These are phyloP conservation scores for Callitettix versicolor DNA, from an alignment of 1,140 invertebrate genomes.

Conservation along the genomic window DNA sequence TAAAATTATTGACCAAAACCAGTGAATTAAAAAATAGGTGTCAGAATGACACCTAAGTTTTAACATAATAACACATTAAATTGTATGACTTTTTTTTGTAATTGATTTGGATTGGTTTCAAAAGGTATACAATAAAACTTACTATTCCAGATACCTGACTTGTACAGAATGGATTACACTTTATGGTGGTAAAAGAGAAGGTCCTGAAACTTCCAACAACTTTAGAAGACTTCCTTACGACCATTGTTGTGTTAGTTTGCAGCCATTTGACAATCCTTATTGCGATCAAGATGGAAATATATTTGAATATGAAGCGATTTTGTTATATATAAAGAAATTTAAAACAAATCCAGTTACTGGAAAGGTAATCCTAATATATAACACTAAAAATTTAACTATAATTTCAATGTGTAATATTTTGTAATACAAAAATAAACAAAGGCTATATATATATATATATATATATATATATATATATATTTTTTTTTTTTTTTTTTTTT, in stretches of 20 bases:
- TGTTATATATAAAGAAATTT: constrained; percentile 85
- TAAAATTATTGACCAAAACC: too few relatives aligned
- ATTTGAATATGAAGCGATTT: constrained; percentile 78
- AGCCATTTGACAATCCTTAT: constrained; percentile 87
- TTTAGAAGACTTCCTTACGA: constrained; percentile 89
- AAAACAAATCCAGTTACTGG: constrained; percentile 92
- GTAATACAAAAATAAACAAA: too few relatives aligned
- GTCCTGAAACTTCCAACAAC: constrained; percentile 53
- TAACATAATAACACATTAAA: too few relatives aligned
- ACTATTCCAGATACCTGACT: constrained; percentile 91
- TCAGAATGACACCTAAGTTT: too few relatives aligned
- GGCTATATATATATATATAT: too few relatives aligned
- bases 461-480: too few relatives aligned
- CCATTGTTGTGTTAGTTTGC: constrained; percentile 85
- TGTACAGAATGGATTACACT: constrained; percentile 92
- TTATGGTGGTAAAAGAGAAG: constrained; percentile 84
- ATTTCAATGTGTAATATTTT: background rate
- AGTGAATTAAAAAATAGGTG: too few relatives aligned
- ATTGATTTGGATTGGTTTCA: too few relatives aligned
- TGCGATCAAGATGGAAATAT: constrained; percentile 81
- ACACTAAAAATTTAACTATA: too few relatives aligned
- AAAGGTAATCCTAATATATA: constrained; percentile 61
- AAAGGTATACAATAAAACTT: too few relatives aligned
- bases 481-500: too few relatives aligned
- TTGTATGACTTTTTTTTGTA: too few relatives aligned